A percentile compares a stretch with the other conserved stretches of the same genome.
These are phyloP conservation scores for Temnothorax longispinosus DNA, from an alignment of 1,140 invertebrate species.

Conservation along the genomic window DNA sequence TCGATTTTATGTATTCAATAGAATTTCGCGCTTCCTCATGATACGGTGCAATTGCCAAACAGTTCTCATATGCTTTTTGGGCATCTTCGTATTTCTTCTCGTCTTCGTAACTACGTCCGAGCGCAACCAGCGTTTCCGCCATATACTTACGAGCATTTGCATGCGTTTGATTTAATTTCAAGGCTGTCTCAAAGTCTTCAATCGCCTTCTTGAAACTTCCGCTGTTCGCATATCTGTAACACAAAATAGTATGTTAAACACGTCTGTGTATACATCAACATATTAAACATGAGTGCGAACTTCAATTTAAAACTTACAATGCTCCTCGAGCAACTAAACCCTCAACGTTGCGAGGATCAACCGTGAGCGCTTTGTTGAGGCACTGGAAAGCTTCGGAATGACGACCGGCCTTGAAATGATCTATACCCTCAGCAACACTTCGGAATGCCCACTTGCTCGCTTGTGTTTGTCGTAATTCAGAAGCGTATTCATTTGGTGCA, in stretches of 20 bases:
- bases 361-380: slow-evolving; percentile 96
- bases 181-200: slow-evolving; percentile 96
- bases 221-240: slow-evolving; percentile 94
- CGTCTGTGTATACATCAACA: not conserved
- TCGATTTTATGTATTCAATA: slow-evolving; percentile 91
- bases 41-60: slow-evolving; percentile 91
- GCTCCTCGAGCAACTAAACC: slow-evolving; percentile 97
- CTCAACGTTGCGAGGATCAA: slow-evolving; percentile 97
- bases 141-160: slow-evolving; percentile 98
- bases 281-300: not conserved
- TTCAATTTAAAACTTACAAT: slow-evolving; percentile 87
- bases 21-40: slow-evolving; percentile 94
- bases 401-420: slow-evolving; percentile 96
- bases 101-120: slow-evolving; percentile 93
- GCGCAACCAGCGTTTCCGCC: slow-evolving; percentile 95
- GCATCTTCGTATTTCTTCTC: slow-evolving; percentile 95
- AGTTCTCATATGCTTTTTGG: slow-evolving; percentile 93
- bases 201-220: slow-evolving; percentile 97
- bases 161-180: slow-evolving; percentile 95
- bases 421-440: slow-evolving; percentile 96
- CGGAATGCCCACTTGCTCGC: slow-evolving; percentile 97
- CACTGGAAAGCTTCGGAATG: slow-evolving; percentile 97
- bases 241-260: slow-evolving; percentile 28
- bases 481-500: slow-evolving; percentile 92
- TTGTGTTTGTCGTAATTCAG: slow-evolving; percentile 94